phyloP scores from a whole-genome alignment of 2,797 vertebrate species.

The Numenius phaeopus region DNA sequence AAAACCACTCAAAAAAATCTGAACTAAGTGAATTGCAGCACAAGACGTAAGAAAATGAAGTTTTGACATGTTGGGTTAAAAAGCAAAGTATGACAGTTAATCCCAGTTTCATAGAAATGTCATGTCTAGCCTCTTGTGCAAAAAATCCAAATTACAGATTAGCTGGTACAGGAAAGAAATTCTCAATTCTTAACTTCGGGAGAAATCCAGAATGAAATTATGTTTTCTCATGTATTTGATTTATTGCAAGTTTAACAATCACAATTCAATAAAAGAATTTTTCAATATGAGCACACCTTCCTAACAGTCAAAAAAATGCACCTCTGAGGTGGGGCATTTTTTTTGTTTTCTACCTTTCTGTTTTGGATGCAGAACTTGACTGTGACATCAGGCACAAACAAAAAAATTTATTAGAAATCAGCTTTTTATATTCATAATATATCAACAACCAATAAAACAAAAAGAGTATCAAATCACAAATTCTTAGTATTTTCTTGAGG shows the following conservation, averaged over 20 bases:
- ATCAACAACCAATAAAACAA: background rate
- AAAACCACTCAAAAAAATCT: background rate
- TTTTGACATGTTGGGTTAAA: background rate
- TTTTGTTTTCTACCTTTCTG: background rate
- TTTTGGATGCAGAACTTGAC: background rate
- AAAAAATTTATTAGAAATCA: background rate
- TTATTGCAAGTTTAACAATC: background rate
- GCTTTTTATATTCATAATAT: background rate
- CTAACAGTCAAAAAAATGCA: background rate
- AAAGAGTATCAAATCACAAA: background rate
- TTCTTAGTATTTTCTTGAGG: background rate
- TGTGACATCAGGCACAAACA: background rate
- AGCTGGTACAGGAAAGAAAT: background rate
- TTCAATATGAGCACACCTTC: background rate
- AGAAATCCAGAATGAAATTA: background rate
- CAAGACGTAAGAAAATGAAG: background rate
- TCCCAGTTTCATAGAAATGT: background rate
- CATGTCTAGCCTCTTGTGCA: background rate
- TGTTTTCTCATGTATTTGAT: background rate
- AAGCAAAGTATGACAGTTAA: background rate
- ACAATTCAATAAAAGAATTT: background rate
- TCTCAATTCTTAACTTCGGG: background rate
- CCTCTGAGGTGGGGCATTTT: background rate
- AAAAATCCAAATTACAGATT: background rate
- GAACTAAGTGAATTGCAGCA: background rate